Conservation (phyloP, 2,797 vertebrate genomes). For the Ctenosaura bakeri region DNA sequence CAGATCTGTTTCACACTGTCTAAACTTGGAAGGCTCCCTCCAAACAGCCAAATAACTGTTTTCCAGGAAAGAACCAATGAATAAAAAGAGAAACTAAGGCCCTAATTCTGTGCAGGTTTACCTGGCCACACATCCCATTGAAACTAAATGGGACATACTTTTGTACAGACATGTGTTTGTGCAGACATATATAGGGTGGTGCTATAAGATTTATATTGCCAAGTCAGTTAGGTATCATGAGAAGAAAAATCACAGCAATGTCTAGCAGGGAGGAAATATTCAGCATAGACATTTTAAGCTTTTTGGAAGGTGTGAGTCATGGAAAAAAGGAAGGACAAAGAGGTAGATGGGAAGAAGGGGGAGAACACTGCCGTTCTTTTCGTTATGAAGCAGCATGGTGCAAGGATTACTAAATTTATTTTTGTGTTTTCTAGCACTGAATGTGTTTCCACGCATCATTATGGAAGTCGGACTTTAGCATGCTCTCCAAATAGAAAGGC, state of each 20-base stretch:
- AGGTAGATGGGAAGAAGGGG: neutral
- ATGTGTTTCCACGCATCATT: slow-evolving; percentile 62
- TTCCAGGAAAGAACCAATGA: slow-evolving; percentile 32
- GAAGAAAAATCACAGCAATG: slow-evolving; percentile 40
- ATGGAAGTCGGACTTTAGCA: slow-evolving; percentile 61
- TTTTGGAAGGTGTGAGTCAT: slow-evolving; percentile 74
- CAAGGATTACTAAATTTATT: slow-evolving; percentile 75
- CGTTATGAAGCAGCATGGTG: slow-evolving; percentile 63
- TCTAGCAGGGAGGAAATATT: slow-evolving; percentile 50
- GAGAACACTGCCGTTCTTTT: slow-evolving; percentile 57
- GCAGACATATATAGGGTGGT: neutral
- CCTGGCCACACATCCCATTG: too few species aligned
- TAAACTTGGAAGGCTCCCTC: neutral
- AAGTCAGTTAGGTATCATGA: slow-evolving; percentile 29
- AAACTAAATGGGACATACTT: too few species aligned
- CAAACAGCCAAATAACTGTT: slow-evolving; percentile 41
- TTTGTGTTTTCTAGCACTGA: slow-evolving; percentile 71
- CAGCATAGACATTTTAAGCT: slow-evolving; percentile 58
- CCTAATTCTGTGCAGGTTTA: neutral
- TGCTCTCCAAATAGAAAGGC: slow-evolving; percentile 62
- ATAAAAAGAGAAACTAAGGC: slow-evolving; percentile 41
- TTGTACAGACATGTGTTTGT: neutral
- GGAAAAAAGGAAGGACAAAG: slow-evolving; percentile 18
- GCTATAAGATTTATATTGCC: slow-evolving; percentile 36
- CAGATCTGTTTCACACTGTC: too few species aligned